Evolutionary conservation across 2,113 vertebrate genomes (phyloP), one percentile per base, ranked within the genome.

Genomic region (Podocnemis expansa): DNA sequence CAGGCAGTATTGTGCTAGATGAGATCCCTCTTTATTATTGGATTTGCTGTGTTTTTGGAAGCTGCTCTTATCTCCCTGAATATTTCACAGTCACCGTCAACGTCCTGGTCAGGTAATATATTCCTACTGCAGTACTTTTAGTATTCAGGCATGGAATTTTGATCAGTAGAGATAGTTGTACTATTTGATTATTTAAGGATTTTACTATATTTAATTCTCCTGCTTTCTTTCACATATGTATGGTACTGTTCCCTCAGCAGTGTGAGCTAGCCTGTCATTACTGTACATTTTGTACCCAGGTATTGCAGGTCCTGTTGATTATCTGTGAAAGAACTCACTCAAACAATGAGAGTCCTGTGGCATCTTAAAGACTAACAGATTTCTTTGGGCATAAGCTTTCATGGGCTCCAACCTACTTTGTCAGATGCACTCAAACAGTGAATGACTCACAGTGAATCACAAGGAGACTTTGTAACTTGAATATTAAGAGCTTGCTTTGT

Each of bases 401-500:
- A n/a, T n/a, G n/a, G n/a, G n/a, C n/a, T n/a, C n/a, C n/a, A n/a
- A n/a, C n/a, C n/a, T n/a, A n/a, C n/a, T n/a, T n/a, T n/a, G n/a
- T n/a, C n/a, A n/a, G n/a, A n/a, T n/a, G n/a, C n/a, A n/a, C n/a
- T n/a, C n/a, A n/a, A n/a, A n/a, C n/a, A n/a, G n/a, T n/a, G n/a
- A n/a, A n/a, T n/a, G n/a, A n/a, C n/a, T n/a, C n/a, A n/a, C n/a
- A n/a, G n/a, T n/a, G 22, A 67, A 55, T 70, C 47, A 54, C 1
- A 70, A 4, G 6, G 27, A 78, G 80, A 49, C 34, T 60, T 84
- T 88, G 34, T 89, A 97, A 84, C 29, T 95, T 89, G 78, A 5
- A 70, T 96, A 49, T 17, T 84, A 17, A 58, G 45, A 78, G 2
- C 88, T 89, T 93, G 82, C 79, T 89, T 89, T 91, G 81, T 91